Evolutionary conservation across 1,140 invertebrate species (phyloP), one percentile per base, ranked within the genome.

Genomic region (Nasonia vitripennis): DNA sequence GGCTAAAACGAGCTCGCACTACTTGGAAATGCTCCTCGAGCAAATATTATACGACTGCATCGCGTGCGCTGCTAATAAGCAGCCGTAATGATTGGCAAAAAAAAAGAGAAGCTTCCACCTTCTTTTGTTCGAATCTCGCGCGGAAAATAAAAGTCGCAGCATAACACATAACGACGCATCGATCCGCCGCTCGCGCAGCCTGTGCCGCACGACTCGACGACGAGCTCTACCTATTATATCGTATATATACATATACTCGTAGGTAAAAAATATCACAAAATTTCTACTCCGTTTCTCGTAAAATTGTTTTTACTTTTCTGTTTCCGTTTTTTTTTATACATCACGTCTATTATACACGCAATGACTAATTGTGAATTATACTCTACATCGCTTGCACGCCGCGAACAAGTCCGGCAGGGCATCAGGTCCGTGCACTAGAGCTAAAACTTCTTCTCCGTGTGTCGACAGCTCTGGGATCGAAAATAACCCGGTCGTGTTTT

Each of bases 401-500:
- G 74, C 86, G 82, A 17, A 6, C 2, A 80, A 45, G 11, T 80
- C 34, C 11, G 23, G 12, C 7, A 45, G 41, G 41, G 27, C 17
- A n/a, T 9, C 34, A 78, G 0, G 34, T 3, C 34, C 5, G 34
- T 37, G 34, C 45, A 78, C 31, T 75, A 62, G 9, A 86, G n/a
- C 73, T 81, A 81, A 86, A 86, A 71, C 9, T 23, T 77, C 14
- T 71, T 81, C 75, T 86, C 31, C 68, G 67, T 86, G 79, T 86
- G 62, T 87, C 88, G 74, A 91, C 93, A 98, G 98, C 94, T 98
- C 98, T 92, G 98, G 98, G 81, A 99, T 99, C 91, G 97, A 98
- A 93, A 97, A 97, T 92, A 98, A 98, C 94, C 98, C 98, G 41
- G 98, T 97, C 86, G 98, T 99, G 86, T 98, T 98, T 95, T 98